Percentiles rank a stretch among this genome's conserved stretches.
These are phyloP conservation scores for Philopedon plagiatum DNA, from an alignment of 2,888 invertebrate genomes.

Conservation along the genomic window DNA sequence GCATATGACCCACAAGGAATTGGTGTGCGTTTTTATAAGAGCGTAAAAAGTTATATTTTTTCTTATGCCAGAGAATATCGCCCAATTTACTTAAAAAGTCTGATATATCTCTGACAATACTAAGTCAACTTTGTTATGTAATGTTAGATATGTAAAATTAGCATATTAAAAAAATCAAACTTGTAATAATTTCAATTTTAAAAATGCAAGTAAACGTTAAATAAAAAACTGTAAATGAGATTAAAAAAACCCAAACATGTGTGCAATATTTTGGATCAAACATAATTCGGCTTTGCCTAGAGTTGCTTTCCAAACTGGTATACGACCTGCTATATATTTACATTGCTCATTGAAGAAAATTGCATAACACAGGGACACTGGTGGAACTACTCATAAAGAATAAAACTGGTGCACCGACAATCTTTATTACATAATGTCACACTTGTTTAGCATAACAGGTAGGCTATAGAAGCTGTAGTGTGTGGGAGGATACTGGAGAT, in stretches of 20 bases:
- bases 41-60: too few relatives aligned
- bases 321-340: constrained; percentile 16
- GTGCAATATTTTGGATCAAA: not conserved
- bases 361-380: constrained; percentile 27
- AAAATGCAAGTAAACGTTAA: too few relatives aligned
- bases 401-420: constrained; percentile 17
- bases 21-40: too few relatives aligned
- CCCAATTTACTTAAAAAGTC: too few relatives aligned
- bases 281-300: not conserved
- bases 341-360: constrained; percentile 17
- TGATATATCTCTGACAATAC: too few relatives aligned
- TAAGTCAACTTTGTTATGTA: too few relatives aligned
- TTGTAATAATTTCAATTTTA: too few relatives aligned
- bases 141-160: too few relatives aligned
- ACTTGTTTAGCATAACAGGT: constrained; percentile 22
- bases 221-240: not conserved
- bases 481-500: constrained; percentile 4
- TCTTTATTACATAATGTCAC: constrained; percentile 20
- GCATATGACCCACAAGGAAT: too few relatives aligned
- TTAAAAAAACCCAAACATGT: not conserved
- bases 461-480: constrained; percentile 5
- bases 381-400: constrained; percentile 8
- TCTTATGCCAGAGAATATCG: too few relatives aligned
- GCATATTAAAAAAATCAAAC: too few relatives aligned
- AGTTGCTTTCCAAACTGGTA: too few relatives aligned